phyloP scores from a whole-genome alignment of 2,888 invertebrate genomes.

The Machimus rusticus region DNA sequence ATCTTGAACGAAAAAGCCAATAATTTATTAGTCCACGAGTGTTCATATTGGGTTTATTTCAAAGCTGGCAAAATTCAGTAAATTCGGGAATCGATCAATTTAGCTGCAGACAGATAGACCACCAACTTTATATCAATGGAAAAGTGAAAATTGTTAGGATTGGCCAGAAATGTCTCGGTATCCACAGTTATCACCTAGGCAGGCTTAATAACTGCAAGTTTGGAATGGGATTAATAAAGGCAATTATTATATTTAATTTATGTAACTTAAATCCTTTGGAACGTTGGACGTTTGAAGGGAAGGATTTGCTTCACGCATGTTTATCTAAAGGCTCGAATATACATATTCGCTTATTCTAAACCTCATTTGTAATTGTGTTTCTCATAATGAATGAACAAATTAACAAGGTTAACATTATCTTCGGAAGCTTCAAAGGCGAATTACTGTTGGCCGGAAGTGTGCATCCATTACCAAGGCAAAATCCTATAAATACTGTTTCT shows the following conservation, averaged over 20 bases:
- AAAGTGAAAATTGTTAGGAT: neutral
- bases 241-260: neutral
- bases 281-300: neutral
- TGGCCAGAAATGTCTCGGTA: neutral
- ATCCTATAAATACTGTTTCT: neutral
- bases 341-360: neutral
- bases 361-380: neutral
- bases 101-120: neutral
- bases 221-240: neutral
- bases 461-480: neutral
- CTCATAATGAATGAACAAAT: constrained; percentile 18
- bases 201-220: neutral
- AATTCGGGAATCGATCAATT: neutral
- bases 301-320: neutral
- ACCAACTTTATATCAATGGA: neutral
- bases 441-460: constrained; percentile 24
- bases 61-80: neutral
- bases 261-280: neutral
- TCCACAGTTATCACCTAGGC: neutral
- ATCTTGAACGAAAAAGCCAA: neutral
- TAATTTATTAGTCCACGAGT: neutral
- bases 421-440: neutral
- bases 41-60: neutral
- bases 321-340: neutral
- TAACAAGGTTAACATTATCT: constrained; percentile 22